Conservation (phyloP, 2,797 vertebrate species). For the Pangasius macronema region DNA sequence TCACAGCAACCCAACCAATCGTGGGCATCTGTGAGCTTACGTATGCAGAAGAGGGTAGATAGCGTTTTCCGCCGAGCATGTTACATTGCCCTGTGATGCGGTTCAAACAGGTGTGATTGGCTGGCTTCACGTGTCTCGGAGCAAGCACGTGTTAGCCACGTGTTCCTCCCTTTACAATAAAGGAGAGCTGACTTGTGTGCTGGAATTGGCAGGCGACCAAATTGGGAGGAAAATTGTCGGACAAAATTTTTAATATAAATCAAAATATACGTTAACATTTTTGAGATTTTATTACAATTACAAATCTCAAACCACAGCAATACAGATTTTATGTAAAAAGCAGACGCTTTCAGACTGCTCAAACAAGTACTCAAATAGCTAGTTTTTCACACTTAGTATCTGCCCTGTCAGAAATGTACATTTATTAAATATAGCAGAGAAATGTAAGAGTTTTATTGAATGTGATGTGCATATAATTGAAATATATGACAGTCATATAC, state of each 20-base stretch:
- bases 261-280: background rate
- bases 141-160: background rate
- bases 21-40: background rate
- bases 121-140: background rate
- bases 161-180: background rate
- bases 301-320: background rate
- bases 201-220: background rate
- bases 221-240: background rate
- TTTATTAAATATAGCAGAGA: background rate
- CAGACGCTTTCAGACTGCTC: too few relatives aligned
- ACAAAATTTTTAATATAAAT: background rate
- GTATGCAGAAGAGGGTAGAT: background rate
- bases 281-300: background rate
- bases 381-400: background rate
- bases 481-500: background rate
- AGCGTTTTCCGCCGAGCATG: background rate
- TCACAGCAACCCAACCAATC: background rate
- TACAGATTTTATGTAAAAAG: too few relatives aligned
- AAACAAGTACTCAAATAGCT: background rate
- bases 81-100: background rate
- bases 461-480: background rate
- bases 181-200: background rate
- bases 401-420: background rate
- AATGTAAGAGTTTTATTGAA: background rate
- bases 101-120: background rate